A percentile compares a stretch with the other conserved stretches of the same genome.
Conservation (phyloP, 2,797 vertebrate genomes). For the Schizopygopsis malacanthus region DNA sequence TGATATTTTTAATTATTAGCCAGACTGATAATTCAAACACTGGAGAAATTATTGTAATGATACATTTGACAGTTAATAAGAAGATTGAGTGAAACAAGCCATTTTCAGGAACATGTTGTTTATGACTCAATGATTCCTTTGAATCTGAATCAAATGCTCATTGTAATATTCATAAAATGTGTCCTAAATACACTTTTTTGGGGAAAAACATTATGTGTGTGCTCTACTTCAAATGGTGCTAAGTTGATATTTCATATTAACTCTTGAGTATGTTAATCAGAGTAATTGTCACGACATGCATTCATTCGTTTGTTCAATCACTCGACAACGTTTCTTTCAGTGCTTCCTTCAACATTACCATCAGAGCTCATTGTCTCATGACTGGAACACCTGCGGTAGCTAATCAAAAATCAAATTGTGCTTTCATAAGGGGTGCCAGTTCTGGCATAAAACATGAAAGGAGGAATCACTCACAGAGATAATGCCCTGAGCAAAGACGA, state of each 20-base stretch:
- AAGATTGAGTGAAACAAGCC: neutral
- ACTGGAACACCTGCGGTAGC: slow-evolving; percentile 41
- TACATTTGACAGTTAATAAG: slow-evolving; percentile 20
- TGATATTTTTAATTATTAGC: slow-evolving; percentile 21
- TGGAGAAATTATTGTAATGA: neutral
- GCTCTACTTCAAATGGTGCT: slow-evolving; percentile 58
- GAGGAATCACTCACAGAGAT: slow-evolving; percentile 50
- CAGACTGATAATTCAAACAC: slow-evolving; percentile 1
- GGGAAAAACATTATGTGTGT: slow-evolving; percentile 15
- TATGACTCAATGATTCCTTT: slow-evolving; percentile 13
- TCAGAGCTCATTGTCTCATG: slow-evolving; percentile 24
- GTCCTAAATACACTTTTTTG: slow-evolving; percentile 25
- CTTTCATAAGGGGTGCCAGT: slow-evolving; percentile 43
- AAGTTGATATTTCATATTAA: slow-evolving; percentile 43
- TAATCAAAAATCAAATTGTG: slow-evolving; percentile 42
- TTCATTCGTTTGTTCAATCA: slow-evolving; percentile 26
- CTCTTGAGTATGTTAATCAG: slow-evolving; percentile 23
- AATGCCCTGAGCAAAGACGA: slow-evolving; percentile 25
- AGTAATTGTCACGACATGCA: slow-evolving; percentile 30
- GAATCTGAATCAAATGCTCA: slow-evolving; percentile 38
- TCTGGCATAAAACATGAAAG: slow-evolving; percentile 51
- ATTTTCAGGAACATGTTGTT: slow-evolving; percentile 25
- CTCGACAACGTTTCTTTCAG: slow-evolving; percentile 28
- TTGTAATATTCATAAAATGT: slow-evolving; percentile 52
- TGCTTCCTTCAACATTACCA: slow-evolving; percentile 48